Base-by-base conservation (phyloP, 1,140 invertebrate genomes). In the Apis florea region DNA sequence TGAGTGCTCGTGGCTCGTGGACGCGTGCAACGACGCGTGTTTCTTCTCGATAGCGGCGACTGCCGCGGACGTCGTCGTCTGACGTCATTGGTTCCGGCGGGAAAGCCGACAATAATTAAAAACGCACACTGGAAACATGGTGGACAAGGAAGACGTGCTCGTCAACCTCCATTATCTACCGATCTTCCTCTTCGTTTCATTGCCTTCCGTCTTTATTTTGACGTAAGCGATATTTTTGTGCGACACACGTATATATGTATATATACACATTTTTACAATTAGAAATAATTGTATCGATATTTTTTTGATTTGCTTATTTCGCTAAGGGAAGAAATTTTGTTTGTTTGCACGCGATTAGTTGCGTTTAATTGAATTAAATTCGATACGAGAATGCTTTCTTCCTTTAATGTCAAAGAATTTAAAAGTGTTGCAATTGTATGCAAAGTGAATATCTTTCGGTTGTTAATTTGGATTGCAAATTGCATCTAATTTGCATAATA, bases 171-270 rank as follows among this genome's bases (percentile, higher is more conserved):
- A 95, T 89, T 93, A 94, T 67, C 78, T 95, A 58, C 95, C 95
- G 13, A 93, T 96, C 19, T 79, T 92, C 17, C 88, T 94, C 0
- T 95, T 95, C 86, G 84, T 95, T n/a, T 89, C 95, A 15, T 94
- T 96, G 82, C 95, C 95, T 56, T 84, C 93, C 2, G 95, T 95
- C 47, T 95, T 96, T 84, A 90, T 95, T 47, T 10, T 68, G 21
- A 68, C 66, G 66, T 68, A 68, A 68, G 66, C 19, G 11, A 40
- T 13, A 5, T 64, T 40, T 15, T 40, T 40, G 0, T 1, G 19
- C 31, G 19, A 21, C 11, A 12, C 19, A 12, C 19, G 15, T 0
- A 17, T 63, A 17, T 15, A 26, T 11, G 5, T 10, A 0, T 24
- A 17, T 26, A 26, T 26, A n/a, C n/a, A n/a, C n/a, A n/a, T 26